Base-by-base conservation (phyloP, 2,113 vertebrate genomes). In the Xyliphius kryptos region DNA sequence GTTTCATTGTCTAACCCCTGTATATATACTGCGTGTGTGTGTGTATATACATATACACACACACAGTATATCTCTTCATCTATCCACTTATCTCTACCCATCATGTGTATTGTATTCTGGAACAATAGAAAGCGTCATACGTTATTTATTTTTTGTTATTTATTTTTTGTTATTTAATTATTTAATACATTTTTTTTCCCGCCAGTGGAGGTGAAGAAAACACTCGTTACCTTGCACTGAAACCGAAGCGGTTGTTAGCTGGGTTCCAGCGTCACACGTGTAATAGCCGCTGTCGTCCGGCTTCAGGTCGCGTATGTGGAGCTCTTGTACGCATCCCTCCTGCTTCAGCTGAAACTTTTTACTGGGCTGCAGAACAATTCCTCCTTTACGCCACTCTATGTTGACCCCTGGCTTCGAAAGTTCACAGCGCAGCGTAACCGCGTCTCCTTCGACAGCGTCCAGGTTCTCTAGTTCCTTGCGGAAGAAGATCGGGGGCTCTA, bases 321-420 rank as follows among this genome's bases (percentile, higher is more conserved):
- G 84, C 79, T 91, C 87, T 48, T 78, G 83, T 37, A 80, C 0
- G 46, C 76, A 77, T 66, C 87, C 86, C 40, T 81, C 84, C 80
- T 88, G 82, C 60, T 77, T 89, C 80, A 91, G 80, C 74, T 89
- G 83, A 37, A 85, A 89, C 78, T 91, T 94, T 71, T 74, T 87
- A 57, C 86, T 73, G 13, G 85, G 72, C 66, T 88, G 78, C 57
- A 95, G 82, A 63, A 91, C 77, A 47, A 85, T 43, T 38, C 86
- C 88, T 63, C 89, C 89, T 80, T 94, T 94, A 51, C 89, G 84
- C 92, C 92, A 95, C 80, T 92, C 90, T 12, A 94, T 84, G 0
- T 63, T 78, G 40, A 81, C 67, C 0, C 77, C 68, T 0, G 84
- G 80, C 64, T 83, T 89, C 66, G 91, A 92, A 64, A 92, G 69